Evolutionary conservation across 2,797 vertebrate genomes (phyloP), one percentile per base, ranked within the genome.

Genomic region (Buceros bicornis): DNA sequence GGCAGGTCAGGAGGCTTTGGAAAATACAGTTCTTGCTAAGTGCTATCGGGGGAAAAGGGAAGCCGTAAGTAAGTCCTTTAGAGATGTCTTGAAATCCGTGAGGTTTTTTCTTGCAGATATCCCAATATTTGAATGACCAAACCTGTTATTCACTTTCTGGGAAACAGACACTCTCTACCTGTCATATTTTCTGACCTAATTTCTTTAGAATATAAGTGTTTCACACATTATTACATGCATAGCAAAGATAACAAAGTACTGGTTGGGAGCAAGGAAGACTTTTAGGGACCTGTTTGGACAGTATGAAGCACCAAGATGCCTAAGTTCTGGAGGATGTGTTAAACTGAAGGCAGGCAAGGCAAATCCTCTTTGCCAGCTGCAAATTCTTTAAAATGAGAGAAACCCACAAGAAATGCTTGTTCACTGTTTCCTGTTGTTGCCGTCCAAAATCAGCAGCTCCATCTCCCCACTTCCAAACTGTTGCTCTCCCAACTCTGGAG

Each of bases 271-370:
- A 88, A 80, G 29, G 53, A 56, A 84, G 48, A 53, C 8, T 82
- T 88, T 74, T 16, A 56, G 51, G 28, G 31, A 29, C 4, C 8
- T 66, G 11, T 78, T 78, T 37, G 47, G 37, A 60, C 2, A 17
- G 25, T 16, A 11, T 11, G 26, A 57, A 42, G 0, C 0, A 0
- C 19, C 15, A 77, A 35, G 22, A 45, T 19, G 8, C 1, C 1
- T 21, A 45, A 90, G 10, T 13, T 60, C 50, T 85, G 35, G 40
- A 93, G 47, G 31, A 70, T 11, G 22, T 64, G 48, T 57, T 50
- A 50, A 80, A 77, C n/a, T 37, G 57, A 80, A 65, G 37, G 35
- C 7, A 54, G 37, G 7, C 8, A 81, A 89, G 24, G 42, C 12
- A 76, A 91, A 47, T 1, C 11, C 24, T 54, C n/a, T 58, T 42